Conservation (phyloP, 2,888 invertebrate species). For the Alloscopus bannaensis region DNA sequence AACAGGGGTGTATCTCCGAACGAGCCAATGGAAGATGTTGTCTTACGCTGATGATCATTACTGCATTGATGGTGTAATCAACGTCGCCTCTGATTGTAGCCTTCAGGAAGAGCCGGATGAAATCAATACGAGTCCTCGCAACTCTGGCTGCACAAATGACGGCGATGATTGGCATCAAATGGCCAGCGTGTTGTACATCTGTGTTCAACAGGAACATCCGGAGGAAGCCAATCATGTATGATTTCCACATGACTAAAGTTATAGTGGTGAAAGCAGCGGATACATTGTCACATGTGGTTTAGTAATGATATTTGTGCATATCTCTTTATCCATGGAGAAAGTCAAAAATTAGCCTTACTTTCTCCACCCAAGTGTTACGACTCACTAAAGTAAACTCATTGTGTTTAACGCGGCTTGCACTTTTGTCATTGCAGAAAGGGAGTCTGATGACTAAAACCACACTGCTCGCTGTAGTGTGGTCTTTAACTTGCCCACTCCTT, state of each 20-base stretch:
- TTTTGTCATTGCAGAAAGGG: too few species aligned
- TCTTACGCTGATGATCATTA: conserved; percentile 23
- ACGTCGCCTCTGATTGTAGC: neutral
- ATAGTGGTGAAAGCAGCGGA: too few species aligned
- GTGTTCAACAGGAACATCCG: conserved; percentile 2
- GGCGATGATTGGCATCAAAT: conserved; percentile 6
- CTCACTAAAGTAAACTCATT: too few species aligned
- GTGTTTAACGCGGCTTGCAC: too few species aligned
- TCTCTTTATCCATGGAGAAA: too few species aligned
- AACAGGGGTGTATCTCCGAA: conserved; percentile 57
- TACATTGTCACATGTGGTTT: too few species aligned
- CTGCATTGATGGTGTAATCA: conserved; percentile 56
- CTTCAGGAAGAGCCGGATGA: neutral
- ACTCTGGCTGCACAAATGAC: neutral
- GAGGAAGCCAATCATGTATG: conserved; percentile 20
- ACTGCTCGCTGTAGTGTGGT: conserved; percentile 50
- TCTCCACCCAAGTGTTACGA: too few species aligned
- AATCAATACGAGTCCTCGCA: conserved; percentile 5
- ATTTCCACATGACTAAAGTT: too few species aligned
- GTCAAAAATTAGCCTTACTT: too few species aligned
- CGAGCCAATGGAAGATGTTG: conserved; percentile 32
- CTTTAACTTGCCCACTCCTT: conserved; percentile 56
- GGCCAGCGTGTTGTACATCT: conserved; percentile 35
- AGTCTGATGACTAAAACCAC: too few species aligned
- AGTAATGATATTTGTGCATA: too few species aligned